These are phyloP conservation scores for Ceratitis capitata DNA, from an alignment of 1,140 invertebrate species.

Conservation along the genomic window DNA sequence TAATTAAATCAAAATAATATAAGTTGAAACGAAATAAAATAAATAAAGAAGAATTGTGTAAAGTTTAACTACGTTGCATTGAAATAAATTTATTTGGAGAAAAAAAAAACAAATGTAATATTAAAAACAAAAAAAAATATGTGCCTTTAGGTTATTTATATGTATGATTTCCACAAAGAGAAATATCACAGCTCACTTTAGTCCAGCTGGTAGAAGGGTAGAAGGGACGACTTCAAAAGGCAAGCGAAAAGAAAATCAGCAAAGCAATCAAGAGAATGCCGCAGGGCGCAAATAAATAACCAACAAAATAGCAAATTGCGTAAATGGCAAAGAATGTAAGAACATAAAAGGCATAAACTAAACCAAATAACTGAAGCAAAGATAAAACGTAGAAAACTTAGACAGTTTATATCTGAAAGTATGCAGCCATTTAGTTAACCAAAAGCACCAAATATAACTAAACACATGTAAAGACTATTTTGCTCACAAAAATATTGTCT, in stretches of 20 bases:
- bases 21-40: too few species aligned
- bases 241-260: not conserved
- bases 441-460: not conserved
- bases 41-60: too few species aligned
- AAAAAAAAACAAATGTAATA: too few species aligned
- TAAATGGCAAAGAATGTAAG: not conserved
- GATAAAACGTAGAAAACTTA: not conserved
- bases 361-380: not conserved
- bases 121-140: too few species aligned
- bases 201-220: too few species aligned
- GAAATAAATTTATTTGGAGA: too few species aligned
- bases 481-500: not conserved
- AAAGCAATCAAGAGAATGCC: not conserved
- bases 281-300: not conserved
- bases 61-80: too few species aligned
- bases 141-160: too few species aligned
- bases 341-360: not conserved
- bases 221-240: not conserved
- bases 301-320: not conserved
- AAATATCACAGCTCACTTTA: too few species aligned
- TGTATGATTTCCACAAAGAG: too few species aligned
- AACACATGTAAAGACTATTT: not conserved
- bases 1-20: too few species aligned
- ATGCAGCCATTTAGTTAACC: not conserved
- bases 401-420: not conserved